Conservation (phyloP, 2,888 invertebrate genomes). For the Yponomeuta plumbellus region DNA sequence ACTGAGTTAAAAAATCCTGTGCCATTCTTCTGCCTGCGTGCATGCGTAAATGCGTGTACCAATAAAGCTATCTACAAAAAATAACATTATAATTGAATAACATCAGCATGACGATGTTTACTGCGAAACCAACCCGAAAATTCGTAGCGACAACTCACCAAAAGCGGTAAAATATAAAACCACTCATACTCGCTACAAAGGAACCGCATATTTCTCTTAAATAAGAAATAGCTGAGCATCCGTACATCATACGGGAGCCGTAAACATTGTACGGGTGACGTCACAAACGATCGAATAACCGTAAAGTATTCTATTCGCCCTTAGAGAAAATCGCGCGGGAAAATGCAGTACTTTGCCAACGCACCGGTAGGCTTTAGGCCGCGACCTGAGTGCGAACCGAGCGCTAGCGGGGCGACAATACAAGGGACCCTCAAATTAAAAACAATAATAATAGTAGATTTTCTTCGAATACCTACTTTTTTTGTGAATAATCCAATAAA, state of each 20-base stretch:
- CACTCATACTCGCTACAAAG: not conserved
- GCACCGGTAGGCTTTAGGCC: slow-evolving; percentile 30
- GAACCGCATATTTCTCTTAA: slow-evolving; percentile 41
- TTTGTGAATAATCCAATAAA: too few relatives aligned
- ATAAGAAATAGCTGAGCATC: slow-evolving; percentile 54
- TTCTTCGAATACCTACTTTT: too few relatives aligned
- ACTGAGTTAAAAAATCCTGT: too few relatives aligned
- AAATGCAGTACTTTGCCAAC: slow-evolving; percentile 41
- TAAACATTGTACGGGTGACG: slow-evolving; percentile 37
- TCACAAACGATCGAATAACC: slow-evolving; percentile 34
- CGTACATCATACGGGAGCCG: slow-evolving; percentile 31
- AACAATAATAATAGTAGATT: too few relatives aligned
- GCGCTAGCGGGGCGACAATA: not conserved
- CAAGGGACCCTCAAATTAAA: too few relatives aligned
- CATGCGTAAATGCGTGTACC: too few relatives aligned
- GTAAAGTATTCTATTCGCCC: slow-evolving; percentile 50
- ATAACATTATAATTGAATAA: too few relatives aligned
- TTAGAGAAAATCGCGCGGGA: slow-evolving; percentile 37
- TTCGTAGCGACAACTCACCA: not conserved
- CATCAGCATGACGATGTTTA: too few relatives aligned
- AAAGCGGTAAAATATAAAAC: not conserved
- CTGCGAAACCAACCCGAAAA: not conserved
- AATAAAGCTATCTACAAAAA: too few relatives aligned
- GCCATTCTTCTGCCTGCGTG: too few relatives aligned
- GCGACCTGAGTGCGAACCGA: not conserved